Evolutionary conservation across 2,888 invertebrate species (phyloP), one percentile per base, ranked within the genome.

Genomic region (Dolichopus griseipennis): DNA sequence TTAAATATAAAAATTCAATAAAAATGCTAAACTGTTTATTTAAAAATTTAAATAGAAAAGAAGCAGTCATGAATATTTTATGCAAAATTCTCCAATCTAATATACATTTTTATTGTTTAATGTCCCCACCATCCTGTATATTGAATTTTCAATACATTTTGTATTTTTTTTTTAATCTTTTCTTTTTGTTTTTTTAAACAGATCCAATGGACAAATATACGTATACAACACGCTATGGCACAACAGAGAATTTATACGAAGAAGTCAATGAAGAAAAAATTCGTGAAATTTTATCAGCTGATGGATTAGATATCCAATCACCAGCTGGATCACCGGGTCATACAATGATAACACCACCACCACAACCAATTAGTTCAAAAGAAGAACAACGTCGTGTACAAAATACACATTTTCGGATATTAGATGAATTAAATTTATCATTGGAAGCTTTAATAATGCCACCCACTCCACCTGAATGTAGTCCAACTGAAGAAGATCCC

Each of bases 361-460:
- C 62, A 63, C n/a, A n/a, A n/a, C 63, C 63, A 27, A 63, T 63
- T 33, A 64, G 33, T 64, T 33, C 64, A 34, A 64, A 89, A 76
- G 90, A 90, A 77, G 91, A 91, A 82, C 89, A 91, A 52, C 85
- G 90, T 68, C 84, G 88, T 73, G 91, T 92, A 62, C 90, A 91
- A 78, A 88, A 88, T 67, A 85, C 89, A 71, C 91, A 92, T 80
- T 87, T 87, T 73, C 83, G 89, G 75, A 90, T 91, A 73, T 84
- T 92, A 72, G 91, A 90, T 66, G 90, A 92, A 79, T 82, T 92
- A 72, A 91, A 92, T 83, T 84, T 92, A 72, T 90, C 91, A 74
- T 89, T 90, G 66, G 92, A 92, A 82, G 91, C 90, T 63, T 90
- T 92, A 90, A 81, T 92, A 74, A 92, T 91, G 91, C 91, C 91